Evolutionary conservation across 2,797 vertebrate species (phyloP).

Genomic region (Acrossocheilus wenchowensis): DNA sequence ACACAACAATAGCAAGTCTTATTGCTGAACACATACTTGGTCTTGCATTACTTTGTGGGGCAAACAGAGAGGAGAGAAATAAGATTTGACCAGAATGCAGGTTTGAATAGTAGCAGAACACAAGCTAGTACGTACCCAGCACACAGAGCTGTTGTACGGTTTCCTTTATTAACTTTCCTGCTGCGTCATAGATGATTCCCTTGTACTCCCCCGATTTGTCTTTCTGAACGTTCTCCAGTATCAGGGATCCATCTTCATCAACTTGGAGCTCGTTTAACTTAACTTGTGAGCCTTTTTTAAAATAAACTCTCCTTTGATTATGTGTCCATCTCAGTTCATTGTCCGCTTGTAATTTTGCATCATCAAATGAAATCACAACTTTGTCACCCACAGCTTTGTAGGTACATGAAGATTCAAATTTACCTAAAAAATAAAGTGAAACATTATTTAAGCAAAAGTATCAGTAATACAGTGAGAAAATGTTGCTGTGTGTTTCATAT

Average conservation of each 20-base stretch:
- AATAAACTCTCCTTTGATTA: fast-evolving
- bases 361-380: not conserved
- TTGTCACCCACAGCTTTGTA: not conserved
- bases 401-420: not conserved
- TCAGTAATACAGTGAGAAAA: not conserved
- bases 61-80: not conserved
- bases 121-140: not conserved
- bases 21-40: no score
- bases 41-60: not conserved
- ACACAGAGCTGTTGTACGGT: not conserved
- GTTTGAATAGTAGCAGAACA: not conserved
- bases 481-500: not conserved
- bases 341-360: fast-evolving
- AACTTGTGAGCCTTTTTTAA: fast-evolving
- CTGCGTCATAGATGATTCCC: no score
- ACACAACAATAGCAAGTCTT: not conserved
- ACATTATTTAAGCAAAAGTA: no score
- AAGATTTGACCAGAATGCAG: not conserved
- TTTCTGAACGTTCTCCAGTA: not conserved
- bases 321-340: fast-evolving
- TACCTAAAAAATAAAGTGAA: not conserved
- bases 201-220: not conserved
- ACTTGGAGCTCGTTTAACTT: fast-evolving
- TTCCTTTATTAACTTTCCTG: fast-evolving
- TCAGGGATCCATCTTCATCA: not conserved